Evolutionary conservation across 2,797 vertebrate species (phyloP).

Genomic region (Anabas testudineus): DNA sequence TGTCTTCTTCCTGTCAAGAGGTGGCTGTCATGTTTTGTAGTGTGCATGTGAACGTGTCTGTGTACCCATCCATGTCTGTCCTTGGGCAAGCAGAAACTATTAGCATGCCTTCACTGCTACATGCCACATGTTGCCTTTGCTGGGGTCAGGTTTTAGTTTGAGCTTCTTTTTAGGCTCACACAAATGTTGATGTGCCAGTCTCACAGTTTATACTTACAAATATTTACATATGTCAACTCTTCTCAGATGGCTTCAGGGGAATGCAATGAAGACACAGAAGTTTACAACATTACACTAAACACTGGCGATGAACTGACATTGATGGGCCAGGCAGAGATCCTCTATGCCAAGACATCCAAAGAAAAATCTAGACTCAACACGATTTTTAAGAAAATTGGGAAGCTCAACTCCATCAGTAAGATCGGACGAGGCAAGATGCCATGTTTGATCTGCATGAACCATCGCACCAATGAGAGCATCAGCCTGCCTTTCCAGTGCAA

Average conservation of each 20-base stretch:
- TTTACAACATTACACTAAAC: conserved; percentile 96
- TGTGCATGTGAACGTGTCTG: too few species aligned
- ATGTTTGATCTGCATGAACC: conserved; percentile 99
- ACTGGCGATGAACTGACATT: conserved; percentile 97
- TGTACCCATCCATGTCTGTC: too few species aligned
- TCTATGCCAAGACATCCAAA: conserved; percentile 95
- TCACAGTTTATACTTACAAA: too few species aligned
- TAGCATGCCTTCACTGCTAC: too few species aligned
- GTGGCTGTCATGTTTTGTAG: too few species aligned
- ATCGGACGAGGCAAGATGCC: conserved; percentile 98
- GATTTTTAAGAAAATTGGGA: conserved; percentile 97
- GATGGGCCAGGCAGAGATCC: conserved; percentile 99
- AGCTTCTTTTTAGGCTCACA: not conserved
- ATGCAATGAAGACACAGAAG: conserved; percentile 97
- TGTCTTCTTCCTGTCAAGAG: too few species aligned
- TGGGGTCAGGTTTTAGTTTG: not conserved
- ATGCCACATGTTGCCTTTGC: too few species aligned
- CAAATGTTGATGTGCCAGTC: not conserved
- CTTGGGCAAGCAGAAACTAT: too few species aligned
- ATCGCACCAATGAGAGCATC: conserved; percentile 98
- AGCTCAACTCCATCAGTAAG: conserved; percentile 95
- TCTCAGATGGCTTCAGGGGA: conserved; percentile 96
- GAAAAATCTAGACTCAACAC: conserved; percentile 98
- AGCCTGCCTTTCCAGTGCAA: conserved; percentile 99
- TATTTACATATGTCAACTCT: conserved; percentile 26